A percentile compares a stretch with the other conserved stretches of the same genome.
phyloP scores from a whole-genome alignment of 2,797 vertebrate species.

The Falco novaeseelandiae region DNA sequence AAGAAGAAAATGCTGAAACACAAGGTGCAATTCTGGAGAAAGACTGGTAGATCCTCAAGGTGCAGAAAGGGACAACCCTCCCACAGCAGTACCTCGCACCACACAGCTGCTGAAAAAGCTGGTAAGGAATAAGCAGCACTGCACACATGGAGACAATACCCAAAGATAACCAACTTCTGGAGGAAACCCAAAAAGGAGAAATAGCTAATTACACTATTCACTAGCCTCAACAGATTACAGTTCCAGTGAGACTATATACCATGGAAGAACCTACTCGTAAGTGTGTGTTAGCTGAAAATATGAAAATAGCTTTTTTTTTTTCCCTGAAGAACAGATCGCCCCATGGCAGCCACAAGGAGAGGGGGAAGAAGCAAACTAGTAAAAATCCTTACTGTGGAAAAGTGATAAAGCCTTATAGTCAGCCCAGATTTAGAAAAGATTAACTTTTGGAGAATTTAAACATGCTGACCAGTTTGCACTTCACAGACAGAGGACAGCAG shows the following conservation, averaged over 20 bases:
- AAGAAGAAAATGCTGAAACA: neutral
- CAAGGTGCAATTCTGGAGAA: neutral
- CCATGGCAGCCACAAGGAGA: neutral
- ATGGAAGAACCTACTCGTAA: neutral
- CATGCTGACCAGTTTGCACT: neutral
- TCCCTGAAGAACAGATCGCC: neutral
- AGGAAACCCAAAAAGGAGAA: constrained; percentile 20
- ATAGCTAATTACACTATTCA: neutral
- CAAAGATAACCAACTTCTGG: constrained; percentile 17
- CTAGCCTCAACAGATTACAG: constrained; percentile 21
- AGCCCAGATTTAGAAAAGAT: neutral
- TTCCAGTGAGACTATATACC: neutral
- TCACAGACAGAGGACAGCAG: neutral
- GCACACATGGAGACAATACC: neutral
- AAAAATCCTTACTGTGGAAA: neutral
- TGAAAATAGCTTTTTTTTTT: neutral
- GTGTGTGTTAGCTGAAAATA: neutral
- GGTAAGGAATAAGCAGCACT: neutral
- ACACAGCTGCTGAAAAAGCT: neutral
- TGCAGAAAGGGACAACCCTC: neutral
- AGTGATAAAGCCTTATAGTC: neutral
- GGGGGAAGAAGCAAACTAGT: neutral
- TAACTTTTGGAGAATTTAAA: neutral
- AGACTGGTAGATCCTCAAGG: neutral
- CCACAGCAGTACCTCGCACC: neutral